phyloP scores from a whole-genome alignment of 2,113 vertebrate species.

The Campylomormyrus tamandua region DNA sequence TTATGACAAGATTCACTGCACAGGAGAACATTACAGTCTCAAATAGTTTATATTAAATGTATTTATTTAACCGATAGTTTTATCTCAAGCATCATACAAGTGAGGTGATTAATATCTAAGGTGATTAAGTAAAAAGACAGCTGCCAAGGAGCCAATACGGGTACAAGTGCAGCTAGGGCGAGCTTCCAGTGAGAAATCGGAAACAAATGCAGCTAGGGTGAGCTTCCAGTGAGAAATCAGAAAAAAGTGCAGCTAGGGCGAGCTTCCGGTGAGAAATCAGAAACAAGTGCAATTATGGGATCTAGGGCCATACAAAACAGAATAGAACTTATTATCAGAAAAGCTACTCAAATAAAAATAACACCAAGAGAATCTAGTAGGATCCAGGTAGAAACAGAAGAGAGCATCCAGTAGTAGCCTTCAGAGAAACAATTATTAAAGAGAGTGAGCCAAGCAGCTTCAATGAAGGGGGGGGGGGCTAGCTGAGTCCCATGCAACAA shows the following conservation, averaged over 20 bases:
- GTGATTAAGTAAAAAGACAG: neutral
- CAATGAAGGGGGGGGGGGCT: neutral
- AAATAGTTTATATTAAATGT: neutral
- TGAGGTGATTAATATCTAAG: neutral
- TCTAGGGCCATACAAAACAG: neutral
- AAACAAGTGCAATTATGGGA: neutral
- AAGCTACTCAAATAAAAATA: neutral
- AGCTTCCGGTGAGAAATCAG: neutral
- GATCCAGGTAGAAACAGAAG: neutral
- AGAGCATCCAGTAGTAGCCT: neutral
- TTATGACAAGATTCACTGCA: neutral
- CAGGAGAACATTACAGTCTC: neutral
- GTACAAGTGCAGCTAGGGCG: neutral
- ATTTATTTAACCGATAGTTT: neutral
- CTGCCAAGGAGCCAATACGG: neutral
- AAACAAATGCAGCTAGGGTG: neutral
- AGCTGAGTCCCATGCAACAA: neutral
- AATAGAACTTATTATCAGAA: neutral
- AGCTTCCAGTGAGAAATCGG: neutral
- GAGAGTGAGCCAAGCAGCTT: neutral
- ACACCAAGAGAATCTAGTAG: neutral
- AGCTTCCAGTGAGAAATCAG: neutral
- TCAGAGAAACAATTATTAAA: neutral
- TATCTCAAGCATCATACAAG: neutral
- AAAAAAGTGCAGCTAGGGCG: neutral